Base-by-base conservation (phyloP, 2,888 invertebrate genomes). In the Papilio demoleus region DNA sequence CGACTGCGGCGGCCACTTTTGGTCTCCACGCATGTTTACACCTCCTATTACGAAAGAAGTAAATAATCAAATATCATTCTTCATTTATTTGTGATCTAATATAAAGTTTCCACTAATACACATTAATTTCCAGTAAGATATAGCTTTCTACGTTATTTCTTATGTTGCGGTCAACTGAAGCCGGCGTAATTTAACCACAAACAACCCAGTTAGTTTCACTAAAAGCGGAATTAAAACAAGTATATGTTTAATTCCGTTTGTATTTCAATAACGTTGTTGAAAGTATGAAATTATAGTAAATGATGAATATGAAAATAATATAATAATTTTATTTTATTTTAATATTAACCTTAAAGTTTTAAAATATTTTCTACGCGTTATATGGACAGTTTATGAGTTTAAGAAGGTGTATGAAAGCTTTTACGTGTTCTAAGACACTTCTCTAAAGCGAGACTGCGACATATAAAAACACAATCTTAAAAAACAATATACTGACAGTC, bases 1-100 rank as follows among this genome's bases (percentile, higher is more conserved):
- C 76, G 94, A 93, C 83, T 95, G 95, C 76, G 97, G 97, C 79
- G 97, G 97, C 97, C 97, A 97, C 87, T 97, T 97, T 85, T 95
- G 94, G 88, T 97, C 97, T 77, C 97, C 97, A 80, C 97, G 95
- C 95, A 97, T 96, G 88, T 95, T 96, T 89, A 95, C 94, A 84
- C 96, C 96, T 93, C 96, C 96, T 95, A 75, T 45, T 24, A 17
- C 0, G 73, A 72, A 68, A 8, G n/a, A 67, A 5, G 8, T n/a
- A 5, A 40, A 40, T 4, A 40, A 2, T 40, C n/a, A n/a, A n/a
- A 40, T n/a, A 14, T 40, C 14, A 40, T n/a, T 38, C 11, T 12
- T 40, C 0, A 40, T 40, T 34, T 40, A 14, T 40, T 40, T 4
- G 40, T 4, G n/a, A 40, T 40, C 6, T n/a, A 40, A 17, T 5